phyloP scores from a whole-genome alignment of 1,140 invertebrate genomes.

The Tetramorium parvispinum region DNA sequence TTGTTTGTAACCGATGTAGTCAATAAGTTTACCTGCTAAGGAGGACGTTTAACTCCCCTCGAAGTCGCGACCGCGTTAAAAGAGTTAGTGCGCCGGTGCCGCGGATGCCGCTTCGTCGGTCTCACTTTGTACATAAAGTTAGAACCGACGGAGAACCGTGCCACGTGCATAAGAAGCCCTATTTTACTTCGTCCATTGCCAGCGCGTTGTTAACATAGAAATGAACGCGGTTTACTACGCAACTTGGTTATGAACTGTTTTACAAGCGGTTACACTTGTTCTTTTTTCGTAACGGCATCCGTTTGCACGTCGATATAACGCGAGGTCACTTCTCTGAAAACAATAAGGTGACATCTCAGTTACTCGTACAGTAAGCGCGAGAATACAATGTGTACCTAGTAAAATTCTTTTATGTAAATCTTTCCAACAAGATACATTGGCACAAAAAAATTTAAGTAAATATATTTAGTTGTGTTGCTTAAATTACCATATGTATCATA shows the following conservation, averaged over 20 bases:
- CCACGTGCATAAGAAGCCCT: slow-evolving; percentile 22
- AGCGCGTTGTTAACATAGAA: slow-evolving; percentile 24
- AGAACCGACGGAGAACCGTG: background rate
- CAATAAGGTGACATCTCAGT: slow-evolving; percentile 1
- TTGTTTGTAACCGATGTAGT: slow-evolving; percentile 35
- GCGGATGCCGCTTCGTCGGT: slow-evolving; percentile 10
- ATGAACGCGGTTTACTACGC: slow-evolving; percentile 52
- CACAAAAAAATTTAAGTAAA: background rate
- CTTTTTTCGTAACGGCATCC: slow-evolving; percentile 20
- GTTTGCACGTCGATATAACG: slow-evolving; percentile 19
- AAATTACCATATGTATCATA: background rate
- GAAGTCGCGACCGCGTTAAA: slow-evolving; percentile 41
- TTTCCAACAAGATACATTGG: background rate
- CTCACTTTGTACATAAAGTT: slow-evolving; percentile 31
- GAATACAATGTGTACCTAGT: background rate
- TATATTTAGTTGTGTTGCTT: background rate
- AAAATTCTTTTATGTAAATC: slow-evolving; percentile 8
- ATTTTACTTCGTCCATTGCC: slow-evolving; percentile 40
- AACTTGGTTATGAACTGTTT: slow-evolving; percentile 59
- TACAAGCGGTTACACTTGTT: slow-evolving; percentile 20
- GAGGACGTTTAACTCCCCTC: slow-evolving; percentile 44
- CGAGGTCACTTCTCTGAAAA: slow-evolving; percentile 16
- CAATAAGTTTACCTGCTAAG: slow-evolving; percentile 45
- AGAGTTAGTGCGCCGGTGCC: slow-evolving; percentile 25
- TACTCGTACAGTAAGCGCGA: background rate